Evolutionary conservation across 1,140 invertebrate genomes (phyloP).

Genomic region (Macrocentrus cingulum): DNA sequence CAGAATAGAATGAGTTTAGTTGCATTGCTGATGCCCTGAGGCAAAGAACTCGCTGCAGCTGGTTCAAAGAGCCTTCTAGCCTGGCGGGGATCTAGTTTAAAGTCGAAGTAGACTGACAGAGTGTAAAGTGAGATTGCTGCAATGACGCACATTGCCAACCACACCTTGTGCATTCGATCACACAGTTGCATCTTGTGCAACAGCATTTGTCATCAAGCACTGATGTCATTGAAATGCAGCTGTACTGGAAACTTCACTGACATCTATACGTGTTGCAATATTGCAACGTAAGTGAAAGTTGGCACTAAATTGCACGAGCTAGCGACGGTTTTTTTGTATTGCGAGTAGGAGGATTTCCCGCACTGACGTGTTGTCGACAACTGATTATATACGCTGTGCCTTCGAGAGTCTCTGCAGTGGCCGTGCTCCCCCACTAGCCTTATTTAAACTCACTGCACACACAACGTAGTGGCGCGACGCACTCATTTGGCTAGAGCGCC

Average conservation of each 20-base stretch:
- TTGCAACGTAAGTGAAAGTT: too few relatives aligned
- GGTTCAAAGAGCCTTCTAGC: not conserved
- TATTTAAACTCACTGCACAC: too few relatives aligned
- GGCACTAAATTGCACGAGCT: too few relatives aligned
- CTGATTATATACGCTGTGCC: too few relatives aligned
- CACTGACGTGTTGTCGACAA: too few relatives aligned
- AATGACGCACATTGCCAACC: slow-evolving; percentile 1
- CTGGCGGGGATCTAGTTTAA: slow-evolving; percentile 3
- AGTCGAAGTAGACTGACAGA: slow-evolving; percentile 15
- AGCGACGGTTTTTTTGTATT: too few relatives aligned
- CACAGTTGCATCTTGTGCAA: slow-evolving; percentile 20
- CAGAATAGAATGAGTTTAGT: slow-evolving; percentile 41
- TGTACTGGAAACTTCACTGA: not conserved
- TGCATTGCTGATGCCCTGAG: not conserved
- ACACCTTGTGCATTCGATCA: slow-evolving; percentile 11
- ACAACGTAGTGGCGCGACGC: too few relatives aligned
- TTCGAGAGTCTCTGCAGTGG: too few relatives aligned
- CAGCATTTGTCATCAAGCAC: not conserved
- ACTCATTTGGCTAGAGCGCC: too few relatives aligned
- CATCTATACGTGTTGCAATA: too few relatives aligned
- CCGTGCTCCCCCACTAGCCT: too few relatives aligned
- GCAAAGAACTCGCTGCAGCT: not conserved
- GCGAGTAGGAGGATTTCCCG: too few relatives aligned
- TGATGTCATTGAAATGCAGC: not conserved
- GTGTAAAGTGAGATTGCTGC: slow-evolving; percentile 1